Evolutionary conservation across 2,797 vertebrate species (phyloP), one percentile per base, ranked within the genome.

Genomic region (Orestias chungarensis): DNA sequence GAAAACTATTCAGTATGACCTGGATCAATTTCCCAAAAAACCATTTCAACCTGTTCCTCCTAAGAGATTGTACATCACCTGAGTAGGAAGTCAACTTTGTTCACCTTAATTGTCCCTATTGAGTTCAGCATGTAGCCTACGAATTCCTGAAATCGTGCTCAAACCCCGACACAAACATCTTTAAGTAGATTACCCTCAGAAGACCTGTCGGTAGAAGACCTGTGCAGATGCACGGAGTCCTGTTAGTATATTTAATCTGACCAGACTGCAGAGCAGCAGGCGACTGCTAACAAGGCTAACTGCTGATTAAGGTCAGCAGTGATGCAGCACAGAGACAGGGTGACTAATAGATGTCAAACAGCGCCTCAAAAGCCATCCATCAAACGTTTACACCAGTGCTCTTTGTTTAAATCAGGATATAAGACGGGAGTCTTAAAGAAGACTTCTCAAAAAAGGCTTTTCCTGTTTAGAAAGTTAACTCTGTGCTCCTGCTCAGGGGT

Each of bases 221-320:
- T 84, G 85, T 67, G 80, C 85, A 83, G 70, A 87, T 90, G 82
- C 64, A 82, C 78, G 80, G n/a, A 70, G 74, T 70, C 80, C 70
- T 69, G 66, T 69, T 88, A 85, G 85, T 79, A 80, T 83, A 82
- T 83, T 77, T 92, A 90, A 91, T 93, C 91, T 88, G 85, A 49
- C 72, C 89, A 89, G 89, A 88, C 88, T 86, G 80, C 64, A 74
- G 79, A 91, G 88, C 89, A 91, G 88, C 91, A 87, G 86, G 87
- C 8, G 64, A 59, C 76, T 70, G 75, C 80, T 85, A 89, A 91
- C 88, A 86, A 88, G 92, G 91, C 86, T 92, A 90, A 91, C 85
- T 83, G 83, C 84, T 78, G 91, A 93, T 94, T 93, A 94, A 91
- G 92, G 93, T 90, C 90, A 93, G 78, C 74, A 79, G 70, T 43